Evolutionary conservation across 2,113 vertebrate species (phyloP).

Genomic region (Paramisgurnus dabryanus): DNA sequence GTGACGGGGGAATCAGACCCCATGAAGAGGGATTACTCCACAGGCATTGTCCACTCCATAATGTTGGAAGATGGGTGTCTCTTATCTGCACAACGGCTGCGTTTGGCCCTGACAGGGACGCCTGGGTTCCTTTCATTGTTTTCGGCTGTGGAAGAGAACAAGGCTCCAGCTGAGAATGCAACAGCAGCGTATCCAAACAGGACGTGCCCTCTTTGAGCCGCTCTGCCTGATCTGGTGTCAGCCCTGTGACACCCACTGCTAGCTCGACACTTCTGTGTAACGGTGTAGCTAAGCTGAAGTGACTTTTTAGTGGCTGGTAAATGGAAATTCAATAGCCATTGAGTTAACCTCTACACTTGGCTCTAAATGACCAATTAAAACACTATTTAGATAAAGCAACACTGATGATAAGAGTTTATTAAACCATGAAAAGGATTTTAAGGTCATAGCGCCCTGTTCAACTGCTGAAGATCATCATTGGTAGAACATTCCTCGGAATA

Average conservation of each 20-base stretch:
- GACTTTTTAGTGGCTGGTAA: slow-evolving; percentile 64
- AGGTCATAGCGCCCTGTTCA: not conserved
- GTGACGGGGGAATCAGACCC: slow-evolving; percentile 78
- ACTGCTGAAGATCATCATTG: not conserved
- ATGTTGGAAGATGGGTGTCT: slow-evolving; percentile 73
- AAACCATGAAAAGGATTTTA: not conserved
- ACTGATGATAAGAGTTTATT: slow-evolving; percentile 1
- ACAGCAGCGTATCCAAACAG: slow-evolving; percentile 67
- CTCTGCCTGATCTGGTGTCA: slow-evolving; percentile 70
- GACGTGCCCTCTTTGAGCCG: slow-evolving; percentile 64
- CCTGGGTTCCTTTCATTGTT: slow-evolving; percentile 64
- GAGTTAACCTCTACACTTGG: slow-evolving; percentile 17
- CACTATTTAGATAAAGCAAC: not conserved
- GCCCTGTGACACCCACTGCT: slow-evolving; percentile 61
- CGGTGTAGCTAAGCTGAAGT: slow-evolving; percentile 20
- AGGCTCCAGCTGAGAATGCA: slow-evolving; percentile 65
- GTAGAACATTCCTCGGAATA: too few species aligned
- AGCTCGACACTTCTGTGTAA: slow-evolving; percentile 63
- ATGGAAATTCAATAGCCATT: slow-evolving; percentile 40
- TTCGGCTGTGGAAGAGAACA: slow-evolving; percentile 56
- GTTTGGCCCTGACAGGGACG: slow-evolving; percentile 71
- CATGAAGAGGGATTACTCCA: slow-evolving; percentile 79
- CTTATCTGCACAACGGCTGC: slow-evolving; percentile 69
- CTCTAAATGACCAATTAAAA: slow-evolving; percentile 9
- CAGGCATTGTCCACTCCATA: slow-evolving; percentile 69